A percentile compares a stretch with the other conserved stretches of the same genome.
Conservation (phyloP, 2,797 vertebrate genomes). For the Cirrhinus molitorella region DNA sequence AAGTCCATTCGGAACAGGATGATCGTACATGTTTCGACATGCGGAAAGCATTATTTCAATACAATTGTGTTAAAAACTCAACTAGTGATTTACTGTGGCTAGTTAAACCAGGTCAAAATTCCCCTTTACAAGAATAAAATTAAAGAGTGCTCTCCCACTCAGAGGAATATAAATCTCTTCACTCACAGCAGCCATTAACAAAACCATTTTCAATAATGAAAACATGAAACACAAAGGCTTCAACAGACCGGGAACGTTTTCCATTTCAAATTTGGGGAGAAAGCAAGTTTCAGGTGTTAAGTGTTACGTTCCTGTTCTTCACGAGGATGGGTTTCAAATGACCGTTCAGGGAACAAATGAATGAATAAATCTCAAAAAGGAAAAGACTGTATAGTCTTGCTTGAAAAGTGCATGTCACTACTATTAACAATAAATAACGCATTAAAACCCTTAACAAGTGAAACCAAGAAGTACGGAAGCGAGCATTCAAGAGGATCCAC, state of each 20-base stretch:
- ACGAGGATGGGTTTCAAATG: neutral
- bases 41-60: constrained; percentile 65
- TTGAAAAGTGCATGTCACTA: neutral
- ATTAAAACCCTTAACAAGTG: neutral
- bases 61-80: constrained; percentile 58
- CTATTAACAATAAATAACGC: neutral
- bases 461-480: neutral
- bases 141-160: constrained; percentile 57
- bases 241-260: constrained; percentile 1
- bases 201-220: constrained; percentile 53
- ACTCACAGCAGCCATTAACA: constrained; percentile 44
- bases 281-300: constrained; percentile 35
- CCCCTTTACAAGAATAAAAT: constrained; percentile 59
- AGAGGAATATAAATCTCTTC: constrained; percentile 50
- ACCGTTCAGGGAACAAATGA: neutral
- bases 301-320: constrained; percentile 11
- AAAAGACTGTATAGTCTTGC: constrained; percentile 16
- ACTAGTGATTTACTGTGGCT: constrained; percentile 63
- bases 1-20: constrained; percentile 53
- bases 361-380: neutral
- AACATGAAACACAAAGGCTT: constrained; percentile 37
- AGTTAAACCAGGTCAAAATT: constrained; percentile 59
- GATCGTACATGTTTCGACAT: constrained; percentile 62
- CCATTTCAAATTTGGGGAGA: neutral
- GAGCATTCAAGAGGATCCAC: neutral